These are phyloP conservation scores for Agonopterix subpropinquella DNA, from an alignment of 2,888 invertebrate genomes.

Conservation along the genomic window DNA sequence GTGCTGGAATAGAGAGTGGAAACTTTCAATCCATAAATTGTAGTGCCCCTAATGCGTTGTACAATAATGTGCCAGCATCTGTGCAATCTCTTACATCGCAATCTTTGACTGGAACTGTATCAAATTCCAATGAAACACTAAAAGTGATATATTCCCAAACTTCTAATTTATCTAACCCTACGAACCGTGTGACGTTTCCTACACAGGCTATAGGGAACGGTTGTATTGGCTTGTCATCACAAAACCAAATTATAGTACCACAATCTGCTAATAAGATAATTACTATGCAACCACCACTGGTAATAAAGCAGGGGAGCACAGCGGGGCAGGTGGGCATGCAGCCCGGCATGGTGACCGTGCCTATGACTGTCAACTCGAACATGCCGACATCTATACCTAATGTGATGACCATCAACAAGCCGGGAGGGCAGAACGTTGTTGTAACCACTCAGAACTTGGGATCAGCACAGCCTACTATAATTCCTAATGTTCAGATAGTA, in stretches of 20 bases:
- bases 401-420: constrained; percentile 80
- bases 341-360: constrained; percentile 78
- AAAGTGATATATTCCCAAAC: constrained; percentile 74
- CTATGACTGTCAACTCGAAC: constrained; percentile 78
- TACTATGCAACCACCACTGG: constrained; percentile 62
- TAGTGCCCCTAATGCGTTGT: constrained; percentile 24
- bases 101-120: constrained; percentile 34
- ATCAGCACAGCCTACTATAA: constrained; percentile 77
- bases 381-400: constrained; percentile 75
- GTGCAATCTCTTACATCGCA: constrained; percentile 32
- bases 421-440: constrained; percentile 66
- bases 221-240: constrained; percentile 77
- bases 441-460: constrained; percentile 77
- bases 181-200: constrained; percentile 35
- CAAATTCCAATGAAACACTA: constrained; percentile 68
- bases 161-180: constrained; percentile 52
- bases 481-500: constrained; percentile 89
- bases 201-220: constrained; percentile 81
- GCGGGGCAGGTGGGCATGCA: constrained; percentile 58
- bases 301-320: constrained; percentile 60
- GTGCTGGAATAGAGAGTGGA: constrained; percentile 47
- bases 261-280: constrained; percentile 40
- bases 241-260: constrained; percentile 65
- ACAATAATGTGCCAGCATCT: constrained; percentile 35
- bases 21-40: constrained; percentile 37